phyloP scores from a whole-genome alignment of 2,888 invertebrate species.

The Eurytoma adleriae region DNA sequence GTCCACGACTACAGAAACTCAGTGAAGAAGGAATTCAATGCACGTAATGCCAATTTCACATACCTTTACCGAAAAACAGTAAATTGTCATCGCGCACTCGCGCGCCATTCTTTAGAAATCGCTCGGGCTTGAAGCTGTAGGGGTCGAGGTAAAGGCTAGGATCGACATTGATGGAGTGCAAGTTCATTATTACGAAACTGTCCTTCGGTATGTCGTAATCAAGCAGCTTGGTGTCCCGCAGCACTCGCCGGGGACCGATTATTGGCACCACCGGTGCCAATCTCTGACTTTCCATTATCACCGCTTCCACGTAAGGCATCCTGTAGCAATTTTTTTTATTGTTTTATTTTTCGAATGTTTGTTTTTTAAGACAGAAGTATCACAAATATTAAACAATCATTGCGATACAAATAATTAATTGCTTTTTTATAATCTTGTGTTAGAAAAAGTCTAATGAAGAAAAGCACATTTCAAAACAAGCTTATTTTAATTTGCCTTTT shows the following conservation, averaged over 20 bases:
- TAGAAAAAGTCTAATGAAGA: too few species aligned
- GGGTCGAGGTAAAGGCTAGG: conserved; percentile 80
- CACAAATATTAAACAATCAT: too few species aligned
- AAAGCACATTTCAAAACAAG: too few species aligned
- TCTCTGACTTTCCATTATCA: conserved; percentile 76
- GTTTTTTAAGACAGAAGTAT: too few species aligned
- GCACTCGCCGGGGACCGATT: conserved; percentile 77
- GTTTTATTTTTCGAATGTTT: too few species aligned
- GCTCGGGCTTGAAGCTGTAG: conserved; percentile 80
- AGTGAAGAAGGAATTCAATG: too few species aligned
- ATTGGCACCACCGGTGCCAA: conserved; percentile 75
- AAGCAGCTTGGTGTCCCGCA: conserved; percentile 77
- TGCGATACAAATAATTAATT: too few species aligned
- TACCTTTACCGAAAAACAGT: conserved; percentile 75
- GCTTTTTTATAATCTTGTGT: too few species aligned
- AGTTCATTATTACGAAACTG: conserved; percentile 77
- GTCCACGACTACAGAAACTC: too few species aligned
- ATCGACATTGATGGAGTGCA: conserved; percentile 80
- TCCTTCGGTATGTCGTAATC: conserved; percentile 79
- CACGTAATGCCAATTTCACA: neutral
- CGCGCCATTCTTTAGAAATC: conserved; percentile 77
- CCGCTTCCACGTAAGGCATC: conserved; percentile 77
- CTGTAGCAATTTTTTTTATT: conserved; percentile 61
- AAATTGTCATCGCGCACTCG: conserved; percentile 66
- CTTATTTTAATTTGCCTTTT: too few species aligned